Evolutionary conservation across 1,140 invertebrate genomes (phyloP).

Genomic region (Mercenaria mercenaria): DNA sequence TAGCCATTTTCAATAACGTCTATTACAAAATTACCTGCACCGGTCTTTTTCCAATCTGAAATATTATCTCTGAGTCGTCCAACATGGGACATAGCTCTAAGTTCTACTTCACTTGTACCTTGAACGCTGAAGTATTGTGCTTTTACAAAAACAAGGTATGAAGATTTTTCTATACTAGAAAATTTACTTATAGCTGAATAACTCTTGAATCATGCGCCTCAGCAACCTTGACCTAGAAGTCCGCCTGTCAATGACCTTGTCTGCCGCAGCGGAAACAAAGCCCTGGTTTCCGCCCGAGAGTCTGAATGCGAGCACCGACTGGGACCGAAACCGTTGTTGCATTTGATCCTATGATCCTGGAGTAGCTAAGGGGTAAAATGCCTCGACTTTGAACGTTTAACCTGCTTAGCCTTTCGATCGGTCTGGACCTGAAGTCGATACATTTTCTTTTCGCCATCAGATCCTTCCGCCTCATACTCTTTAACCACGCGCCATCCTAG

Average conservation of each 20-base stretch:
- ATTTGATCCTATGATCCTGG: background rate
- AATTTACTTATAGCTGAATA: background rate
- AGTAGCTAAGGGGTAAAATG: background rate
- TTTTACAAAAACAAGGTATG: background rate
- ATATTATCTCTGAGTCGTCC: constrained; percentile 26
- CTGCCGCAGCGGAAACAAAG: constrained; percentile 12
- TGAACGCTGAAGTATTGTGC: background rate
- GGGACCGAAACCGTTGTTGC: background rate
- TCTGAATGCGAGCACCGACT: background rate
- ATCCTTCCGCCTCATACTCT: constrained; percentile 17
- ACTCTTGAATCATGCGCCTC: background rate
- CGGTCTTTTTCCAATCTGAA: constrained; percentile 12
- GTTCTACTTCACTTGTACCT: background rate
- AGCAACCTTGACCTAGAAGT: background rate
- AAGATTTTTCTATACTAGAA: background rate
- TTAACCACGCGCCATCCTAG: constrained; percentile 6
- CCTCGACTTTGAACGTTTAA: background rate
- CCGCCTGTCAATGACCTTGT: background rate
- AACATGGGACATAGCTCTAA: background rate
- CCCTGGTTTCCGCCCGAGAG: background rate
- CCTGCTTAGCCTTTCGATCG: background rate
- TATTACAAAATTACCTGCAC: constrained; percentile 21
- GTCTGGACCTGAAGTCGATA: background rate
- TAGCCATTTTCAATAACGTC: constrained; percentile 57
- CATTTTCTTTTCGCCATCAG: constrained; percentile 21